Percentiles rank a stretch among this genome's conserved stretches.
Evolutionary conservation across 2,797 vertebrate species (phyloP).

Genomic region (Gambusia yucatana): DNA sequence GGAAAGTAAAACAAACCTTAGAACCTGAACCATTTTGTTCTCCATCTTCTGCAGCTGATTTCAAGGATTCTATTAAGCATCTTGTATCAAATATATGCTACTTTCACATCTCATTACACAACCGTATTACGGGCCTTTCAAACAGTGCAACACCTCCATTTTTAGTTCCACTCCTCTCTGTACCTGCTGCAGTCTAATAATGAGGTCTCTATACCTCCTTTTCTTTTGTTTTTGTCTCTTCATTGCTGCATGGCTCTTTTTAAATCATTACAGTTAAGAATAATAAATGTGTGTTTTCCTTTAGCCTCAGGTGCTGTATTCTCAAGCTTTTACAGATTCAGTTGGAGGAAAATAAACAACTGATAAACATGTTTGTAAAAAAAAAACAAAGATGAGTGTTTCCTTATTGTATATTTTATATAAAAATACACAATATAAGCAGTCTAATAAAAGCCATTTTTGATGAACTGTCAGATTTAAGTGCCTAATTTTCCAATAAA

Average conservation of each 20-base stretch:
- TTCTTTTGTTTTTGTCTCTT: not conserved
- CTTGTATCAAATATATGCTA: slow-evolving; percentile 13
- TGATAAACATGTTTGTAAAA: not conserved
- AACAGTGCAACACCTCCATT: slow-evolving; percentile 27
- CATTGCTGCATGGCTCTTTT: not conserved
- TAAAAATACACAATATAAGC: too few relatives aligned
- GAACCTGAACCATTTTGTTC: slow-evolving; percentile 12
- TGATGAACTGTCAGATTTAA: not conserved
- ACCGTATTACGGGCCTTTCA: not conserved
- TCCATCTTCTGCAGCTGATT: not conserved
- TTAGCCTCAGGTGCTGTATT: not conserved
- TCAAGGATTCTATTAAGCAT: slow-evolving; percentile 12
- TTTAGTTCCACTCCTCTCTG: slow-evolving; percentile 18
- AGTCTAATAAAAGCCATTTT: not conserved
- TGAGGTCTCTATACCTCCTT: slow-evolving; percentile 1
- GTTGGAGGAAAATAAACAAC: slow-evolving; percentile 15
- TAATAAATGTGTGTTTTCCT: slow-evolving; percentile 16
- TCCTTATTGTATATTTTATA: not conserved
- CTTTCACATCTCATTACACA: slow-evolving; percentile 41
- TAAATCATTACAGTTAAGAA: slow-evolving; percentile 12
- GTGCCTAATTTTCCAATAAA: not conserved
- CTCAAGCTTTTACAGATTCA: slow-evolving; percentile 11
- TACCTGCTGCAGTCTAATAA: slow-evolving; percentile 26
- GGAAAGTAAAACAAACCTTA: not conserved
- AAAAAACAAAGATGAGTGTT: not conserved